Evolutionary conservation across 1,140 invertebrate species (phyloP).

Genomic region (Choristoneura fumiferana): DNA sequence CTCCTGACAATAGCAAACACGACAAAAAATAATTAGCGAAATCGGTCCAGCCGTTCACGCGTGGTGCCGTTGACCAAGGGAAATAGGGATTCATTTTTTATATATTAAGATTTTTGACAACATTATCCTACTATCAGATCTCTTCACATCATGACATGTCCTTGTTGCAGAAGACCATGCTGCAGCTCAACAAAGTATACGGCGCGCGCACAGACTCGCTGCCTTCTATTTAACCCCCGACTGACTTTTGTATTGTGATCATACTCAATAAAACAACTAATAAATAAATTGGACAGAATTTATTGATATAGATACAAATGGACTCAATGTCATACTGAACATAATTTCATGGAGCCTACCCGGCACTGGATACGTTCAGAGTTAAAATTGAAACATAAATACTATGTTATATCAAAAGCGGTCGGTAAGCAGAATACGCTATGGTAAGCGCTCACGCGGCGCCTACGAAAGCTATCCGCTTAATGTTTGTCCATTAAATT

Average conservation of each 20-base stretch:
- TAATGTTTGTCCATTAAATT: constrained; percentile 40
- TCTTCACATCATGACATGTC: background rate
- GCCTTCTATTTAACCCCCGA: constrained; percentile 34
- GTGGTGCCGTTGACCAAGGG: no score
- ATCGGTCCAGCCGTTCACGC: no score
- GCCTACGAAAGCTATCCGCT: constrained; percentile 60
- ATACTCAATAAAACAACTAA: constrained; percentile 41
- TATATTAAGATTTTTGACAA: no score
- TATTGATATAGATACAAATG: constrained; percentile 72
- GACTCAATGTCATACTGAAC: constrained; percentile 54
- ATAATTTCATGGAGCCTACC: constrained; percentile 39
- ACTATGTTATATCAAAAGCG: constrained; percentile 74
- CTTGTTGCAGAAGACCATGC: constrained; percentile 33
- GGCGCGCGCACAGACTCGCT: constrained; percentile 24
- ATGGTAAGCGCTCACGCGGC: constrained; percentile 31
- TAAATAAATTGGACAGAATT: constrained; percentile 74
- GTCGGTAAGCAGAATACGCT: constrained; percentile 52
- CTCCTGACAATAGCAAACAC: no score
- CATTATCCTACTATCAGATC: no score
- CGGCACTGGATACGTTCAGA: constrained; percentile 30
- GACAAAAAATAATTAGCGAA: no score
- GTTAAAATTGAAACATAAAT: constrained; percentile 74
- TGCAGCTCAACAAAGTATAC: constrained; percentile 10
- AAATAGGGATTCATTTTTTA: no score
- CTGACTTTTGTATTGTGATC: constrained; percentile 23